phyloP scores from a whole-genome alignment of 2,797 vertebrate species.

The Oreochromis mossambicus region DNA sequence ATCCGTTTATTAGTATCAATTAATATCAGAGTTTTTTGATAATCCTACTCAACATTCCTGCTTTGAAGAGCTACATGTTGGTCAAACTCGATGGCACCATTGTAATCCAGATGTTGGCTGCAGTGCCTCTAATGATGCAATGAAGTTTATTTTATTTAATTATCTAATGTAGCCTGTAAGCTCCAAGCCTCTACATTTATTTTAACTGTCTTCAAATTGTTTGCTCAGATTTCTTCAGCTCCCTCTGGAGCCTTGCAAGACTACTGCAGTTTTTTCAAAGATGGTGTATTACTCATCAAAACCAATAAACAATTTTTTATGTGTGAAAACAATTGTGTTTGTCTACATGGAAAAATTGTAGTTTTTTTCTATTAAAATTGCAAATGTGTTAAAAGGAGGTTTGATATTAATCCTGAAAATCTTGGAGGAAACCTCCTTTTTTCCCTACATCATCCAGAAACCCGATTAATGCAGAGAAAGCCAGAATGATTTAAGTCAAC shows the following conservation, averaged over 20 bases:
- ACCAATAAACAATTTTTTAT: background rate
- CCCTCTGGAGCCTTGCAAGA: background rate
- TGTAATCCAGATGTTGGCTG: background rate
- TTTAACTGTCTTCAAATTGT: background rate
- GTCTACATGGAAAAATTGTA: background rate
- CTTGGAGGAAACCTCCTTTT: background rate
- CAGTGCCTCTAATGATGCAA: background rate
- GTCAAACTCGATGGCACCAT: background rate
- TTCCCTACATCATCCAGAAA: background rate
- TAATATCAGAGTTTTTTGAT: background rate
- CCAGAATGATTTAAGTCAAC: background rate
- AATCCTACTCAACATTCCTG: background rate
- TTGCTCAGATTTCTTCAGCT: background rate
- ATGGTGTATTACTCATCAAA: background rate
- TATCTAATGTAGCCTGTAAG: background rate
- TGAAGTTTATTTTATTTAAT: background rate
- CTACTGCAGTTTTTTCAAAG: background rate
- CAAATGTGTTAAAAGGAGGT: background rate
- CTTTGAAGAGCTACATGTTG: background rate
- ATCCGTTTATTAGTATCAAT: background rate
- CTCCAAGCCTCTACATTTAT: background rate
- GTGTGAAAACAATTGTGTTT: background rate
- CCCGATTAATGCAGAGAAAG: background rate
- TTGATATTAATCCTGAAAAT: background rate
- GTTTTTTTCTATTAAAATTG: background rate